phyloP scores from a whole-genome alignment of 2,797 vertebrate species.

The Cercopithecus hamlyni region DNA sequence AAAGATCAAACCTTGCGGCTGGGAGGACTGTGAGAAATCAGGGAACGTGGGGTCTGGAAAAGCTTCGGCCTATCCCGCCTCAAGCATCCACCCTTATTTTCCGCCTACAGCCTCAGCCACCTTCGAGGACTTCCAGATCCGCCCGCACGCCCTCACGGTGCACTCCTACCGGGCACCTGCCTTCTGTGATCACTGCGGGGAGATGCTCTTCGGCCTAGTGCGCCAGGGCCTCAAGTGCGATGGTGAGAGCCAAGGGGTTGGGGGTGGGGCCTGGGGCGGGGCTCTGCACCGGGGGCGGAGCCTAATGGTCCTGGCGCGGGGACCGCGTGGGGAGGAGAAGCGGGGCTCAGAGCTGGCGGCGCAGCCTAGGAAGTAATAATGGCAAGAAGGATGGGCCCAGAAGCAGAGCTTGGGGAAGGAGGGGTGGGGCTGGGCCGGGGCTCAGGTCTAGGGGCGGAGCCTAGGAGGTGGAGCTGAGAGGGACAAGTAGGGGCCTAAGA shows the following conservation, averaged over 20 bases:
- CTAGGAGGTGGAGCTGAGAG: background rate
- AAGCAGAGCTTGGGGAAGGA: background rate
- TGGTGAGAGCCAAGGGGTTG: constrained; percentile 83
- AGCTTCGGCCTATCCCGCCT: constrained; percentile 65
- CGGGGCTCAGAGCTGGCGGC: background rate
- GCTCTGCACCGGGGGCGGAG: background rate
- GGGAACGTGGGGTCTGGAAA: background rate
- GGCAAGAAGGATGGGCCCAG: background rate
- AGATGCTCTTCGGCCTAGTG: constrained; percentile 95
- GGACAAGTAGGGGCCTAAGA: background rate
- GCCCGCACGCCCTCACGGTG: constrained; percentile 93
- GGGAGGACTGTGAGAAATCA: background rate
- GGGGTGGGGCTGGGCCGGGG: background rate
- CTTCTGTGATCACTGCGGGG: constrained; percentile 97
- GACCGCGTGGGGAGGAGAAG: background rate
- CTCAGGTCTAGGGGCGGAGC: background rate
- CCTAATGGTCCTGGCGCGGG: background rate
- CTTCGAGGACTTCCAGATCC: constrained; percentile 95
- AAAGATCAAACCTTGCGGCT: background rate
- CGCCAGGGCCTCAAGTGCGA: constrained; percentile 96
- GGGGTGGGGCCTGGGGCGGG: background rate
- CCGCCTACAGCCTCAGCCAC: constrained; percentile 89
- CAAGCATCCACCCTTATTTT: background rate
- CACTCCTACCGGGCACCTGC: constrained; percentile 95
- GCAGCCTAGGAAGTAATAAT: background rate